Conservation (phyloP, 2,113 vertebrate species). For the Lepidothrix coronata region DNA sequence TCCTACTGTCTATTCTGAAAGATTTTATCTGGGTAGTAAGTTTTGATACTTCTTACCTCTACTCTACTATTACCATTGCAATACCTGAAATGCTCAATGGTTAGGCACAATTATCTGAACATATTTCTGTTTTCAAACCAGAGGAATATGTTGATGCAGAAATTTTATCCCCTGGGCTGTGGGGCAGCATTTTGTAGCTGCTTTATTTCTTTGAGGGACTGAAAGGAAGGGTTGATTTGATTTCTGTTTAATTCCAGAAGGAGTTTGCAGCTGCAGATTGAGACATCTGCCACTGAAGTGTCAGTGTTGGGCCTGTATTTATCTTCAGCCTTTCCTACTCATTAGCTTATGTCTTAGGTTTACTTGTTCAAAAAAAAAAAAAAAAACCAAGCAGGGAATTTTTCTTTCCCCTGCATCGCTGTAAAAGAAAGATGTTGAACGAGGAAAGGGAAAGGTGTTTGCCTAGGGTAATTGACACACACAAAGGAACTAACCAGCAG, state of each 20-base stretch:
- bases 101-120: not conserved
- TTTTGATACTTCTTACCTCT: not conserved
- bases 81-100: not conserved
- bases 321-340: not conserved
- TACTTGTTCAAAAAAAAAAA: too few relatives aligned
- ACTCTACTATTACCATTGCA: not conserved
- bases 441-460: too few relatives aligned
- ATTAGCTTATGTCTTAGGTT: not conserved
- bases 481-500: too few relatives aligned
- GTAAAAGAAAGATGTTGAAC: too few relatives aligned
- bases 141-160: not conserved
- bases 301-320: not conserved
- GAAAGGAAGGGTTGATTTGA: not conserved
- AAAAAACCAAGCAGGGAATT: too few relatives aligned
- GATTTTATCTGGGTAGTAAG: not conserved
- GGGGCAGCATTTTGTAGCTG: not conserved
- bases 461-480: too few relatives aligned
- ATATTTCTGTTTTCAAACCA: not conserved
- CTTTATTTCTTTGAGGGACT: not conserved
- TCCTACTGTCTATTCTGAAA: not conserved
- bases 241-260: not conserved
- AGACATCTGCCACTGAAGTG: not conserved
- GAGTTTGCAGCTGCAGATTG: not conserved
- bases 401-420: too few relatives aligned
- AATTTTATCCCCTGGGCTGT: not conserved